Evolutionary conservation across 2,113 vertebrate genomes (phyloP).

Genomic region (Epinephelus moara): DNA sequence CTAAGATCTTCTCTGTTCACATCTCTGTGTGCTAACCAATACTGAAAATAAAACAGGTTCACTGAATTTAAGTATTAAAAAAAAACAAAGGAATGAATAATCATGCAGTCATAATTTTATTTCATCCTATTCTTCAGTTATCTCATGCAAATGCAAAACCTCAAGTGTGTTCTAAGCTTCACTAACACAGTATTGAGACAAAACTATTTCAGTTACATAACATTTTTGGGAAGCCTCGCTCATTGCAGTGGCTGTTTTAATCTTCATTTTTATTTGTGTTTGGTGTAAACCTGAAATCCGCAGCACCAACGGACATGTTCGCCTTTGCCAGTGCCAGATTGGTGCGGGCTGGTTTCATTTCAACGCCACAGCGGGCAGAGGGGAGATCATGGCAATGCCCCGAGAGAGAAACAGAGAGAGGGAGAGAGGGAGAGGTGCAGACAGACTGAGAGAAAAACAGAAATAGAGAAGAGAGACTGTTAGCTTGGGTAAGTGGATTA

Average conservation of each 20-base stretch:
- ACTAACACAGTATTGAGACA: slow-evolving; percentile 42
- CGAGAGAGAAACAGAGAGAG: slow-evolving; percentile 15
- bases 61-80: not conserved
- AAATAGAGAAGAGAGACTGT: slow-evolving; percentile 52
- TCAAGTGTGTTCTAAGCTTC: slow-evolving; percentile 39
- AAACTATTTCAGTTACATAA: slow-evolving; percentile 49
- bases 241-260: slow-evolving; percentile 20
- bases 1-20: slow-evolving; percentile 59
- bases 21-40: slow-evolving; percentile 38
- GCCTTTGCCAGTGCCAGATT: slow-evolving; percentile 56
- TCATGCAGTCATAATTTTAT: slow-evolving; percentile 9
- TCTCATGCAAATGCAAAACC: slow-evolving; percentile 54
- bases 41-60: slow-evolving; percentile 34
- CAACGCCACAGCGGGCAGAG: slow-evolving; percentile 69
- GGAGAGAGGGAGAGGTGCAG: slow-evolving; percentile 36
- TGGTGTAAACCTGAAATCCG: slow-evolving; percentile 32
- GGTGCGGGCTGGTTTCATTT: slow-evolving; percentile 69
- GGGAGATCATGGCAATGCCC: slow-evolving; percentile 64
- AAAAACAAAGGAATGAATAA: slow-evolving; percentile 16
- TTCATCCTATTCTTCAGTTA: slow-evolving; percentile 1
- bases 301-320: slow-evolving; percentile 44
- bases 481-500: slow-evolving; percentile 67
- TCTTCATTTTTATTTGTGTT: slow-evolving; percentile 12
- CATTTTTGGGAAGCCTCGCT: slow-evolving; percentile 24
- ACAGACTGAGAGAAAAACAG: slow-evolving; percentile 49